Percentiles rank a stretch among this genome's conserved stretches.
Conservation (phyloP, 2,888 invertebrate genomes). For the Drosophila trichaetosa region DNA sequence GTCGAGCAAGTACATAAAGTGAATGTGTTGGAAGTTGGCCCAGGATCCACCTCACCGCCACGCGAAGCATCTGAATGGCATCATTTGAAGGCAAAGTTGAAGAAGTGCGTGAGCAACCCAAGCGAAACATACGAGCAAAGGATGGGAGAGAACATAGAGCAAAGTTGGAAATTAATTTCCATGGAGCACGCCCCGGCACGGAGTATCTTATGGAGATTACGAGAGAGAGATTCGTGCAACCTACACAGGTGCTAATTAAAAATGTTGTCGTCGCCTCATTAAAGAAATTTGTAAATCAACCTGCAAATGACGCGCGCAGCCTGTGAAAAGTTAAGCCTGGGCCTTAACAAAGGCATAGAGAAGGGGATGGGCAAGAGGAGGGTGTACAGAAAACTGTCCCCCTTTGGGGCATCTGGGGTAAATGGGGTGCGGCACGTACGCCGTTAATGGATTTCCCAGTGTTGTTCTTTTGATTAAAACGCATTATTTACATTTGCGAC, state of each 20-base stretch:
- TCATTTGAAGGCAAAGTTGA: conserved; percentile 36
- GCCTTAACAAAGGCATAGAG: background rate
- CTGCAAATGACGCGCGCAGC: conserved; percentile 58
- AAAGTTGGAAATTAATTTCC: conserved; percentile 72
- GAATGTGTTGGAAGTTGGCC: conserved; percentile 29
- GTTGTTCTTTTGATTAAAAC: conserved; percentile 67
- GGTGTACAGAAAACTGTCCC: background rate
- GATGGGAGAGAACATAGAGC: conserved; percentile 7
- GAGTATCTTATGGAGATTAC: conserved; percentile 62
- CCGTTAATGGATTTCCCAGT: conserved; percentile 66
- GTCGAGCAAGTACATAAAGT: conserved; percentile 26
- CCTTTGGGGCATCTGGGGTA: conserved; percentile 19
- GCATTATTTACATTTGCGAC: conserved; percentile 67
- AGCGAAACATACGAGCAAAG: conserved; percentile 1
- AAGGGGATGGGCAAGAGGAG: too few relatives aligned
- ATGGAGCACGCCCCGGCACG: conserved; percentile 26
- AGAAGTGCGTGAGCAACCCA: conserved; percentile 41
- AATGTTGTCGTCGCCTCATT: conserved; percentile 84
- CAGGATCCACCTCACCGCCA: background rate
- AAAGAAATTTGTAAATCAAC: conserved; percentile 77
- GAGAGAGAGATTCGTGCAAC: conserved; percentile 39
- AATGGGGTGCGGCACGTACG: conserved; percentile 86
- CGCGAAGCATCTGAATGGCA: conserved; percentile 51
- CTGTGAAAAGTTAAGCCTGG: conserved; percentile 41
- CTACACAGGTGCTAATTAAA: conserved; percentile 83